Evolutionary conservation across 2,797 vertebrate genomes (phyloP), one percentile per base, ranked within the genome.

Genomic region (Mormyrus hasselquistii): DNA sequence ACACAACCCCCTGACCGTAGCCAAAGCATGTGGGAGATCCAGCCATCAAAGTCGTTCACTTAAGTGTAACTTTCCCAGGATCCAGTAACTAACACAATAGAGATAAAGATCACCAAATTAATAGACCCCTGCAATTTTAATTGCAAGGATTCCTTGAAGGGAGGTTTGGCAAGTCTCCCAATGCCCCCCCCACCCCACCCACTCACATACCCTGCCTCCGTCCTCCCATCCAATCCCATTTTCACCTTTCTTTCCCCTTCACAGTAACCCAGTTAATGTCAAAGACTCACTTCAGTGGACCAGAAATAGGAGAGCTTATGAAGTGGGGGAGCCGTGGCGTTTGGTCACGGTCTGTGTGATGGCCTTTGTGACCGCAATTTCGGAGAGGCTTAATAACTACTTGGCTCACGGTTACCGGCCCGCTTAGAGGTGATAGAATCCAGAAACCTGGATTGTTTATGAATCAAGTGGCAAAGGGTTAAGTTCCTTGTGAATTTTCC

Each of bases 81-180:
- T 91, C 76, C 85, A 29, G 88, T 93, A 92, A 94, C 93, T 93
- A 95, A 93, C 93, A 93, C 89, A 91, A 90, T 73, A 91, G 91
- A 91, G 92, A 94, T 91, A 93, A 93, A 29, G 91, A 92, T 92
- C 89, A 49, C 83, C 91, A 91, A 92, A 92, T 95, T 94, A 94
- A 95, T 94, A 93, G 91, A 90, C 89, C 91, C 91, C 90, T 91
- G 86, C 86, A 88, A 91, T 93, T 79, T 94, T 93, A 94, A 95
- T 94, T 93, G 92, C 93, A 90, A 50, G 16, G 89, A 93, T 93
- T 87, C 91, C 92, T 93, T 93, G 92, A 88, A 93, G 91, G 57
- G 44, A 82, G 90, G 38, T 93, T 94, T 94, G 93, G 93, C 93
- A 92, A 89, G 92, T 91, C 89, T 93, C 92, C 93, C 90, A 86